A percentile compares a stretch with the other conserved stretches of the same genome.
Evolutionary conservation across 2,888 invertebrate species (phyloP).

Genomic region (Xanthorhoe spadicearia): DNA sequence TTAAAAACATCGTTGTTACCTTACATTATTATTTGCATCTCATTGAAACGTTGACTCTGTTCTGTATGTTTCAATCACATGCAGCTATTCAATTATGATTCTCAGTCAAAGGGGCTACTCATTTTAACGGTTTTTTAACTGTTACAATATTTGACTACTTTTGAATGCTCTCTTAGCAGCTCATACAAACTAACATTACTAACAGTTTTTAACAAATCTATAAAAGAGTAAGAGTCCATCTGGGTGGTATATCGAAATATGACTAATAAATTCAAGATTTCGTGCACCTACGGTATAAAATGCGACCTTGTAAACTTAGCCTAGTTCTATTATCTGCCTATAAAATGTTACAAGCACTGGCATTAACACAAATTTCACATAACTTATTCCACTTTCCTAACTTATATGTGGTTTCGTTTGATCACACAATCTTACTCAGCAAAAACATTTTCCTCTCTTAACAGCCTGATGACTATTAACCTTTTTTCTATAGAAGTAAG

Average conservation of each 20-base stretch:
- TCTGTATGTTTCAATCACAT: too few relatives aligned
- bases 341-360: slow-evolving; percentile 22
- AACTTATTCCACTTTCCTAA: slow-evolving; percentile 36
- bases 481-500: background rate
- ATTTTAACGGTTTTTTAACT: too few relatives aligned
- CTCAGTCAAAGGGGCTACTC: too few relatives aligned
- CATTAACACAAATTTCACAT: slow-evolving; percentile 33
- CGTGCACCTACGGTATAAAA: background rate
- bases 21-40: too few relatives aligned
- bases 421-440: slow-evolving; percentile 42
- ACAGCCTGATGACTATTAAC: slow-evolving; percentile 6
- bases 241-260: background rate
- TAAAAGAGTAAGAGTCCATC: too few relatives aligned
- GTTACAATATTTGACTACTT: too few relatives aligned
- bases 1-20: too few relatives aligned
- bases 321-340: slow-evolving; percentile 7
- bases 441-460: slow-evolving; percentile 40
- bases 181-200: too few relatives aligned
- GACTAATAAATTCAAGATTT: background rate
- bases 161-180: too few relatives aligned
- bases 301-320: slow-evolving; percentile 13
- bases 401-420: slow-evolving; percentile 33
- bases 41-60: too few relatives aligned
- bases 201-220: too few relatives aligned
- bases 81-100: too few relatives aligned